Conservation (phyloP, 2,888 invertebrate genomes). For the Ornithoptera priamus region DNA sequence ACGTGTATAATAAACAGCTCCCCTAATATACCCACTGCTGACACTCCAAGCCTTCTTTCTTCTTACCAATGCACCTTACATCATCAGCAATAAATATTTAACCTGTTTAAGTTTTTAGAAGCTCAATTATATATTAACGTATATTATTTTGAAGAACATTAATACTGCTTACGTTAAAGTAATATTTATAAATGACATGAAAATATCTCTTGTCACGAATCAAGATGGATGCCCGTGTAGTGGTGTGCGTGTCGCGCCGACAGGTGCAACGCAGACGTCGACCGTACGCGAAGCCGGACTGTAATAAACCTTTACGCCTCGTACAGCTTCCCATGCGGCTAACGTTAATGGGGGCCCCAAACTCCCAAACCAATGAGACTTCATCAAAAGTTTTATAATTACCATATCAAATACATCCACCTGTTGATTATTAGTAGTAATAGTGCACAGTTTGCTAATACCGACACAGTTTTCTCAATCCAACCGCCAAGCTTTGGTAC, state of each 20-base stretch:
- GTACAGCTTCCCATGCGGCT: slow-evolving; percentile 43
- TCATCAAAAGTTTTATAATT: slow-evolving; percentile 5
- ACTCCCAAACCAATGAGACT: not conserved
- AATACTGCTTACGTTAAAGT: not conserved
- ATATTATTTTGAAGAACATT: too few relatives aligned
- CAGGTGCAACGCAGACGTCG: slow-evolving; percentile 50
- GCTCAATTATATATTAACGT: too few relatives aligned
- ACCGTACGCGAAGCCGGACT: slow-evolving; percentile 34
- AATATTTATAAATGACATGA: not conserved
- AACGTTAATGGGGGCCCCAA: slow-evolving; percentile 21
- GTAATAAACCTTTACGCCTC: slow-evolving; percentile 41
- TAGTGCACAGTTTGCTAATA: too few relatives aligned
- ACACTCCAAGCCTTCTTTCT: too few relatives aligned
- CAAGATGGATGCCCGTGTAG: slow-evolving; percentile 39
- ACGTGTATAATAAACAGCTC: too few relatives aligned
- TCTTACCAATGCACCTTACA: too few relatives aligned
- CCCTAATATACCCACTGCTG: too few relatives aligned
- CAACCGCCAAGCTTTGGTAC: too few relatives aligned
- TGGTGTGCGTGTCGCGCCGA: slow-evolving; percentile 44
- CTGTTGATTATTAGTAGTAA: slow-evolving; percentile 7
- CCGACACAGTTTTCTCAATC: too few relatives aligned
- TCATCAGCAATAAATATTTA: too few relatives aligned
- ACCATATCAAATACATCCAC: slow-evolving; percentile 20
- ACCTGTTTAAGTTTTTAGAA: too few relatives aligned
- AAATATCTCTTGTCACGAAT: slow-evolving; percentile 30